Conservation (phyloP, 2,797 vertebrate species). For the Poecilia gillii region DNA sequence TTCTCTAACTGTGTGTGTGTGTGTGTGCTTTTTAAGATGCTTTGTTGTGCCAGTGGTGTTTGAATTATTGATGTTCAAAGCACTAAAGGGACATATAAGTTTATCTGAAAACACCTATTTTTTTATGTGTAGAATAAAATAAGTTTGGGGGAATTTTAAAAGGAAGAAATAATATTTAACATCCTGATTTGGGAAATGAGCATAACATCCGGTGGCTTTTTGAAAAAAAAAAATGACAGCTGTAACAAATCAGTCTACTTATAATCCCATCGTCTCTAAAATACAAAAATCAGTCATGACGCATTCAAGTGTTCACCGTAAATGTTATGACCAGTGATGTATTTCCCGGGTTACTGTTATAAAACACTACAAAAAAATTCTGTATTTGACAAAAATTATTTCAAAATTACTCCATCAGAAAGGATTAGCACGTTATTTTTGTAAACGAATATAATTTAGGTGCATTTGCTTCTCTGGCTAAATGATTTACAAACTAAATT, state of each 20-base stretch:
- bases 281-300: conserved; percentile 43
- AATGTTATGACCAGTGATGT: not conserved
- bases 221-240: not conserved
- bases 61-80: not conserved
- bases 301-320: conserved; percentile 35
- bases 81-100: not conserved
- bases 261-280: conserved; percentile 14
- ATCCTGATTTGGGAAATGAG: not conserved
- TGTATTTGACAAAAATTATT: accelerated
- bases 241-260: not conserved
- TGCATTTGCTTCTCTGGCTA: not conserved
- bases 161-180: not conserved
- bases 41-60: not conserved
- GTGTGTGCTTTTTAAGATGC: no score
- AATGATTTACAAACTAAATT: not conserved
- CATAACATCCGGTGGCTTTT: not conserved
- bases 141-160: not conserved
- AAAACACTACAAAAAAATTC: not conserved
- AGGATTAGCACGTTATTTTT: accelerated
- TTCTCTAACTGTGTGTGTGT: not conserved
- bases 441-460: not conserved
- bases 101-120: not conserved
- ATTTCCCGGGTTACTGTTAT: not conserved
- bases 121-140: not conserved
- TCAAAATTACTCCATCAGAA: accelerated